Evolutionary conservation across 2,888 invertebrate genomes (phyloP).

Genomic region (Onthophagus sagittarius): DNA sequence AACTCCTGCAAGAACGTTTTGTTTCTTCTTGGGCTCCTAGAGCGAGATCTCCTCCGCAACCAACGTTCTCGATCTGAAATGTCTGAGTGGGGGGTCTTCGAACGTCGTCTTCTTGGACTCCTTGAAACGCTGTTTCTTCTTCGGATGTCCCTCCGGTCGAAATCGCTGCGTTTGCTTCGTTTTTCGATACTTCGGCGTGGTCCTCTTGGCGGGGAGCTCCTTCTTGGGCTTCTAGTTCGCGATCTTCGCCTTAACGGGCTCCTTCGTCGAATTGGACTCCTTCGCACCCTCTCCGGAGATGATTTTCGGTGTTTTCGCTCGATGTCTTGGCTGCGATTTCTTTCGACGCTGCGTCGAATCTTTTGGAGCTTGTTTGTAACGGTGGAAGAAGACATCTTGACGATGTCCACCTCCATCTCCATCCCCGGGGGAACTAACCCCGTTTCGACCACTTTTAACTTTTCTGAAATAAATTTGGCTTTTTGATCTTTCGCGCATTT

Average conservation of each 20-base stretch:
- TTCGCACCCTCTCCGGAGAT: not conserved
- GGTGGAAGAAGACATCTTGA: constrained; percentile 6
- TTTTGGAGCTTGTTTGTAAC: constrained; percentile 18
- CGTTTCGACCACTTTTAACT: constrained; percentile 46
- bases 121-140: not conserved
- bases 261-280: not conserved
- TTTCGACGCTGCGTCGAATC: constrained; percentile 1
- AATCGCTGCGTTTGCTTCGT: constrained; percentile 8
- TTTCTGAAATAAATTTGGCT: constrained; percentile 45
- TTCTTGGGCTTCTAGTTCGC: constrained; percentile 18
- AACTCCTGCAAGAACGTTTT: constrained; percentile 45
- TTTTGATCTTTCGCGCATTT: constrained; percentile 45
- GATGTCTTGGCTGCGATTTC: not conserved
- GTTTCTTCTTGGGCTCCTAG: constrained; percentile 15
- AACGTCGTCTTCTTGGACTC: not conserved
- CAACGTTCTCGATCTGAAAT: constrained; percentile 23
- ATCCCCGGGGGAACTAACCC: constrained; percentile 50
- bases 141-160: not conserved
- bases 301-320: not conserved
- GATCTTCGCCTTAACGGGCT: constrained; percentile 5
- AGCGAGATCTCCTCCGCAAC: constrained; percentile 16
- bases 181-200: constrained; percentile 16
- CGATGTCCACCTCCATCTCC: constrained; percentile 46
- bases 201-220: constrained; percentile 3
- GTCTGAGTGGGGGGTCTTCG: constrained; percentile 10